Base-by-base conservation (phyloP, 2,797 vertebrate species). In the Acanthis flammea region DNA sequence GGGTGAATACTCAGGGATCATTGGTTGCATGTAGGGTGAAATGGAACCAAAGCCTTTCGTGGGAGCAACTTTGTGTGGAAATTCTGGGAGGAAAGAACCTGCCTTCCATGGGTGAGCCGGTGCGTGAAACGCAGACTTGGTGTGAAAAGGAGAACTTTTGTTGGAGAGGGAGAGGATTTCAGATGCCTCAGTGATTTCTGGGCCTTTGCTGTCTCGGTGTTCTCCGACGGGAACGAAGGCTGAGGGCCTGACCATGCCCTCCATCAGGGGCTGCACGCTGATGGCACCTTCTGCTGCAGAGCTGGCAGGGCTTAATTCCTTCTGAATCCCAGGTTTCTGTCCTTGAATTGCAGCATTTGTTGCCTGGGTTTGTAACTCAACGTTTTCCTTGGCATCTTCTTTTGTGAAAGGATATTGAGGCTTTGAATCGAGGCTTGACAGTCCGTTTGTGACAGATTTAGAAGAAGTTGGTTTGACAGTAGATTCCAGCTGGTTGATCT, bases 201-300 rank as follows among this genome's bases (percentile, higher is more conserved):
- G 83, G n/a, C 96, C 81, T 79, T 98, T 96, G 44, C 95, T 97
- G 4, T 99, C 98, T 78, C 97, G 97, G 96, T 98, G 98, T 67
- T 98, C 98, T 47, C 98, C 98, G 18, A 99, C 98, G 0, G 98
- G 98, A 12, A 98, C 98, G 12, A 99, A 99, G 27, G 99, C 99
- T 0, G 99, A 99, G 12, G 98, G 98, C 94, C 98, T 98, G 9
- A 87, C 97, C 37, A 96, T 91, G 66, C 98, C 94, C 54, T 98
- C 98, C 68, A 96, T 53, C 21, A 84, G 45, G 12, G 91, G 91
- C 42, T 98, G 98, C 60, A 97, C 93, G 27, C 91, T 28, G 11
- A 94, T 51, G 12, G 92, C 3, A 4, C 94, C 77, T 48, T 97
- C 97, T 9, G 94, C 58, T n/a, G 83, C 50, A 0, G 95, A 96